phyloP scores from a whole-genome alignment of 2,888 invertebrate genomes.

The Limnephilus rhombicus region DNA sequence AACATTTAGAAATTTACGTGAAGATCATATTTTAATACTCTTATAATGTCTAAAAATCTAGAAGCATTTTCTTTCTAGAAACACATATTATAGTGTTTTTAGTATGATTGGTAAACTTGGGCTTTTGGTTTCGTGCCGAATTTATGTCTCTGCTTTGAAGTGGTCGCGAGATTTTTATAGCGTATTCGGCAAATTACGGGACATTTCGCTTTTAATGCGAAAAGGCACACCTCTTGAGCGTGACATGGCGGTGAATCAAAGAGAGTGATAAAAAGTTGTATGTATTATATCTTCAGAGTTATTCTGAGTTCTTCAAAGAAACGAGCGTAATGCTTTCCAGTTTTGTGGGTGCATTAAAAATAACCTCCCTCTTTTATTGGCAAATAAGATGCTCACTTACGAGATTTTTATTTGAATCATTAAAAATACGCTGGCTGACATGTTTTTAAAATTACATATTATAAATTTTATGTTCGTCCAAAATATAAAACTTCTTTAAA shows the following conservation, averaged over 20 bases:
- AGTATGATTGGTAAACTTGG: slow-evolving; percentile 1
- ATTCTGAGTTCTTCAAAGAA: not conserved
- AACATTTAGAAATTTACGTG: not conserved
- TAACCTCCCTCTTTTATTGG: not conserved
- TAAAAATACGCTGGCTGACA: not conserved
- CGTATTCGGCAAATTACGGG: slow-evolving; percentile 49
- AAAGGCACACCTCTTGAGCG: slow-evolving; percentile 27
- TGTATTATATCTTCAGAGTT: slow-evolving; percentile 6
- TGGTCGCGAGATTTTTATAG: slow-evolving; percentile 51
- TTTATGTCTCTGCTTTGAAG: slow-evolving; percentile 49
- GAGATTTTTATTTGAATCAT: not conserved
- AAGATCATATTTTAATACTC: not conserved
- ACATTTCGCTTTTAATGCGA: slow-evolving; percentile 47
- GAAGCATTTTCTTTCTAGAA: not conserved
- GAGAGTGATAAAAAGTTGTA: slow-evolving; percentile 5
- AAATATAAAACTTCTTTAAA: not conserved
- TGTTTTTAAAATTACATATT: not conserved
- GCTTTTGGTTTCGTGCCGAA: slow-evolving; percentile 6
- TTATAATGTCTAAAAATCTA: not conserved
- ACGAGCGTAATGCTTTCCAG: not conserved
- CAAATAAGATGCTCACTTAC: not conserved
- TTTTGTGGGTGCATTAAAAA: not conserved
- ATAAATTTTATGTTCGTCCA: not conserved
- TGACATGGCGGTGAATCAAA: slow-evolving; percentile 35
- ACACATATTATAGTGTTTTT: not conserved